These are phyloP conservation scores for Agonum fuliginosum DNA, from an alignment of 2,888 invertebrate genomes.

Conservation along the genomic window DNA sequence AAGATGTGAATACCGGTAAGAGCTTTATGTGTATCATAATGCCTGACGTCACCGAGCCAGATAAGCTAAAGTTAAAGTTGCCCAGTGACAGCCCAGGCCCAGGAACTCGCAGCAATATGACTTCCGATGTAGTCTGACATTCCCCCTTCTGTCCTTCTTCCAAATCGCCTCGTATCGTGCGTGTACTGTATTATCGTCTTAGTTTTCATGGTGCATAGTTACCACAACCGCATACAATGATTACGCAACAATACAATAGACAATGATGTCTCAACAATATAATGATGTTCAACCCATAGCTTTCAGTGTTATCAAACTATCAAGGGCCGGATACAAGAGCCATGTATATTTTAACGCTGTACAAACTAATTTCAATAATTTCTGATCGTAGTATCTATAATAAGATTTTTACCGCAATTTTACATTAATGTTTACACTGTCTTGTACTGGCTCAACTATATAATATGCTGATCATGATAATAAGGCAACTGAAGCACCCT, in stretches of 20 bases:
- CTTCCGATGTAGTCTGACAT: slow-evolving; percentile 57
- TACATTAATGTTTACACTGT: slow-evolving; percentile 6
- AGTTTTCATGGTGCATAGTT: slow-evolving; percentile 11
- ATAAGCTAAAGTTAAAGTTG: slow-evolving; percentile 72
- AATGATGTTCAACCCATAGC: slow-evolving; percentile 25
- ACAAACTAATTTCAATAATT: slow-evolving; percentile 1
- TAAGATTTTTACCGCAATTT: slow-evolving; percentile 34
- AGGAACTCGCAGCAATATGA: slow-evolving; percentile 76
- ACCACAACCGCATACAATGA: not conserved
- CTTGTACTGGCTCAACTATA: slow-evolving; percentile 49
- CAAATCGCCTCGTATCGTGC: slow-evolving; percentile 20
- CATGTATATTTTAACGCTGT: slow-evolving; percentile 29
- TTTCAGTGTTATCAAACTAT: slow-evolving; percentile 37
- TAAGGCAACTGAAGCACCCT: slow-evolving; percentile 47
- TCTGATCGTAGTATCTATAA: slow-evolving; percentile 13
- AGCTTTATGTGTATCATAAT: slow-evolving; percentile 94
- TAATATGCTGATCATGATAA: slow-evolving; percentile 59
- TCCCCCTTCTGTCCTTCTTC: slow-evolving; percentile 48
- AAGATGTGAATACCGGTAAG: slow-evolving; percentile 85
- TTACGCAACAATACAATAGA: not conserved
- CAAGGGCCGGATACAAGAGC: slow-evolving; percentile 27
- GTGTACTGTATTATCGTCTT: slow-evolving; percentile 21
- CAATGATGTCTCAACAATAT: not conserved
- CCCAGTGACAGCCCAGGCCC: slow-evolving; percentile 78
- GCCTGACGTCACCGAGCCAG: slow-evolving; percentile 83